phyloP scores from a whole-genome alignment of 2,113 vertebrate genomes.

The Ochotona curzoniae region DNA sequence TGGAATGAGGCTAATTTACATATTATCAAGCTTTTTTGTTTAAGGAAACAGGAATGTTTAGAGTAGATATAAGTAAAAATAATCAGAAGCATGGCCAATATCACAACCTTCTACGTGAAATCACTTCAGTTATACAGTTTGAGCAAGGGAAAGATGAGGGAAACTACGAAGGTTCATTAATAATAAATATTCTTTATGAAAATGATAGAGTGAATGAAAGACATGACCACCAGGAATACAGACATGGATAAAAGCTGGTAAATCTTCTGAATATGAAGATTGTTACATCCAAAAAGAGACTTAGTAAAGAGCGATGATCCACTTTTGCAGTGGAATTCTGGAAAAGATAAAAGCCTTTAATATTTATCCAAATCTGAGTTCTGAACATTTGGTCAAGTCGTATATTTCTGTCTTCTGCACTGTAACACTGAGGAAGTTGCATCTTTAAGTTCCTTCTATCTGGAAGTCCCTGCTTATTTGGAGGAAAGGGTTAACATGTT shows the following conservation, averaged over 20 bases:
- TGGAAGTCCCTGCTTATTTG: background rate
- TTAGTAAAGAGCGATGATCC: background rate
- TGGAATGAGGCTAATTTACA: background rate
- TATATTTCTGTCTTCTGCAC: background rate
- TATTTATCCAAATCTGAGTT: background rate
- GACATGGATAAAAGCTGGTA: constrained; percentile 1
- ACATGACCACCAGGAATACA: constrained; percentile 14
- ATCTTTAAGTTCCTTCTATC: background rate
- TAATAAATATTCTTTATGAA: constrained; percentile 6
- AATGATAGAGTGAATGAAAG: constrained; percentile 24
- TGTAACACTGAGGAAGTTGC: background rate
- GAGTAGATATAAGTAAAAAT: constrained; percentile 22
- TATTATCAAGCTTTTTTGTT: constrained; percentile 7
- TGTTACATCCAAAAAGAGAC: background rate
- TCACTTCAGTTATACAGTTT: background rate
- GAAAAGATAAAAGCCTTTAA: background rate
- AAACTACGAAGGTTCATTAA: background rate
- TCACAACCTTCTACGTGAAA: background rate
- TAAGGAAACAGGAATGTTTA: constrained; percentile 46
- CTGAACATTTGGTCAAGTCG: background rate
- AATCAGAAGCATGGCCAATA: background rate
- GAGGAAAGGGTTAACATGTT: background rate
- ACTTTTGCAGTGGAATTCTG: background rate
- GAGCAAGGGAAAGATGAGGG: constrained; percentile 11
- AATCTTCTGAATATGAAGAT: constrained; percentile 14